Evolutionary conservation across 2,113 vertebrate species (phyloP).

Genomic region (Phasianus colchicus): DNA sequence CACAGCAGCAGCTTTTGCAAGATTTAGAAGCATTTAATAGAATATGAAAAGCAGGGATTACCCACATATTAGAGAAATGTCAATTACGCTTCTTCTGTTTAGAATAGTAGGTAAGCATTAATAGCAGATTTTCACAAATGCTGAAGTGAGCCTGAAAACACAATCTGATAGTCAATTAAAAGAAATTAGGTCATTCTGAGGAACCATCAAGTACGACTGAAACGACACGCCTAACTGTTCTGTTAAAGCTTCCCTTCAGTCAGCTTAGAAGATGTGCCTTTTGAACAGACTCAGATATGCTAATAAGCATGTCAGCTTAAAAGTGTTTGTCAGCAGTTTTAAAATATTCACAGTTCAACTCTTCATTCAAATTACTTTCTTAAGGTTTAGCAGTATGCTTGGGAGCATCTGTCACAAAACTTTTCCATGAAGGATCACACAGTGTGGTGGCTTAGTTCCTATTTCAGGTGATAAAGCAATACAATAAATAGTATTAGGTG

Average conservation of each 20-base stretch:
- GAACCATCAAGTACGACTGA: not conserved
- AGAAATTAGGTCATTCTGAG: constrained; percentile 51
- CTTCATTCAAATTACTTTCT: constrained; percentile 44
- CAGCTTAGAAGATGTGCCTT: constrained; percentile 43
- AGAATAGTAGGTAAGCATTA: constrained; percentile 53
- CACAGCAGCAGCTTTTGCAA: constrained; percentile 24
- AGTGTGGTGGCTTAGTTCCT: constrained; percentile 2
- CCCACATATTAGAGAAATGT: constrained; percentile 8
- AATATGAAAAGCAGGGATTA: constrained; percentile 55
- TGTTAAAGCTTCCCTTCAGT: constrained; percentile 40
- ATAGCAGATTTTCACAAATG: constrained; percentile 25
- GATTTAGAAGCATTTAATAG: constrained; percentile 44
- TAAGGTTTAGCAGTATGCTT: constrained; percentile 13
- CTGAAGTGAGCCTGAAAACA: constrained; percentile 1
- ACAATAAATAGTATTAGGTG: not conserved
- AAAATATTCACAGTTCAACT: constrained; percentile 50
- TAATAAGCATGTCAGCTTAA: constrained; percentile 49
- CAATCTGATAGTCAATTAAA: constrained; percentile 53
- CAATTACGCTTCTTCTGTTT: constrained; percentile 35
- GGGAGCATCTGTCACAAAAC: constrained; percentile 39
- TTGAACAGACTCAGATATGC: constrained; percentile 46
- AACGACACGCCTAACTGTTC: constrained; percentile 13
- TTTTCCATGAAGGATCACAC: constrained; percentile 31
- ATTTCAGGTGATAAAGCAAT: constrained; percentile 30
- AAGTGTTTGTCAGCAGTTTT: constrained; percentile 70